Conservation (phyloP, 2,888 invertebrate species). For the Pseudococcus viburni region DNA sequence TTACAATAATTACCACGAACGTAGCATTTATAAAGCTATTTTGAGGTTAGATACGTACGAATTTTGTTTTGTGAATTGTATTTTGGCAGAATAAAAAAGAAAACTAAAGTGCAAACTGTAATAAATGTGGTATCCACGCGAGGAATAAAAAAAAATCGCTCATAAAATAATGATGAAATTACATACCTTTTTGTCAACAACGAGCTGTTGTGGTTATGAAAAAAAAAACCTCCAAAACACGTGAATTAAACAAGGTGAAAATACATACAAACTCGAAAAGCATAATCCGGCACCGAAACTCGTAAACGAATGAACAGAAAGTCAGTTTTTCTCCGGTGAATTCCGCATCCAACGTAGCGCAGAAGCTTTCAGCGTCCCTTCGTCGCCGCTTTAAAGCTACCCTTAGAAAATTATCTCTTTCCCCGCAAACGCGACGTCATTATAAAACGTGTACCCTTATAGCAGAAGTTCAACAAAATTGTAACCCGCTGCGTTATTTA, state of each 20-base stretch:
- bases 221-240: conserved; percentile 32
- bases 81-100: no score
- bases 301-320: conserved; percentile 62
- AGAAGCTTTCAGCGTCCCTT: conserved; percentile 63
- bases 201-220: conserved; percentile 3
- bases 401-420: conserved; percentile 65
- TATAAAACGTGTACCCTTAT: conserved; percentile 62
- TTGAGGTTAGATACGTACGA: neutral
- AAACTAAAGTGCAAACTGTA: neutral
- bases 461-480: conserved; percentile 61
- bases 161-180: neutral
- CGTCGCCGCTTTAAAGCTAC: conserved; percentile 60
- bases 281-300: conserved; percentile 59
- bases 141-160: conserved; percentile 10
- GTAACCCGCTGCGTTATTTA: conserved; percentile 64
- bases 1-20: neutral
- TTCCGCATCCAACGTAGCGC: conserved; percentile 64
- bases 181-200: conserved; percentile 11
- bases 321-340: conserved; percentile 61
- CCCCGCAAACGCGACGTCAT: conserved; percentile 60
- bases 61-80: neutral
- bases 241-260: conserved; percentile 51
- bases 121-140: neutral
- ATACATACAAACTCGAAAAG: conserved; percentile 41
- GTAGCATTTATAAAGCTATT: neutral